phyloP scores from a whole-genome alignment of 2,113 vertebrate genomes.

The Melierax canorus region DNA sequence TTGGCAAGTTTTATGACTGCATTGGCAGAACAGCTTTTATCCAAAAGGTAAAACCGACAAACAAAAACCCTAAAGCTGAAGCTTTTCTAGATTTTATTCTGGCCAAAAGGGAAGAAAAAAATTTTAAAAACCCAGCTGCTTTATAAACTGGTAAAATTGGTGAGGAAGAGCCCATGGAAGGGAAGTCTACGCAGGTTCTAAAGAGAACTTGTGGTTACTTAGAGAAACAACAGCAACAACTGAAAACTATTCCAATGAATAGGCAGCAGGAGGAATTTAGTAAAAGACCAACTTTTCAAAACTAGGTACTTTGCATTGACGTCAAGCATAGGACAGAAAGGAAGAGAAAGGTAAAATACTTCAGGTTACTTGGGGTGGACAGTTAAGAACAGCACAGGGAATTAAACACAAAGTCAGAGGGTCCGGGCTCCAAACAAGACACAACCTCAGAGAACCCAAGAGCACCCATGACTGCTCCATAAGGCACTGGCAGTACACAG shows the following conservation, averaged over 20 bases:
- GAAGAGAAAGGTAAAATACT: not conserved
- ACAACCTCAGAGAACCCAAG: not conserved
- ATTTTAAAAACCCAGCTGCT: not conserved
- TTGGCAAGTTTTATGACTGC: not conserved
- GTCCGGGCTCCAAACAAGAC: not conserved
- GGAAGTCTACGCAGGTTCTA: not conserved
- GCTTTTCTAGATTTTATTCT: not conserved
- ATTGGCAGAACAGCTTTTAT: not conserved
- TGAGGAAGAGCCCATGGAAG: not conserved
- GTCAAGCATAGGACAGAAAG: not conserved
- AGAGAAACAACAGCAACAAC: not conserved
- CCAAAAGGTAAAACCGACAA: not conserved
- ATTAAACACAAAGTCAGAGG: not conserved
- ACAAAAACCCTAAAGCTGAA: not conserved
- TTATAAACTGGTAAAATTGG: not conserved
- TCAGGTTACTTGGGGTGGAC: not conserved
- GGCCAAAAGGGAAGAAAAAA: not conserved
- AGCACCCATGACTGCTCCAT: rapidly evolving
- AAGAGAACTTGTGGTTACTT: not conserved
- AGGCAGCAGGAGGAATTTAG: not conserved
- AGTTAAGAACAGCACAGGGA: not conserved
- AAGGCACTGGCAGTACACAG: no score
- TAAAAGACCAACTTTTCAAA: not conserved
- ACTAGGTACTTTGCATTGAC: not conserved
- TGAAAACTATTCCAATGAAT: not conserved